Percentiles rank a stretch among this genome's conserved stretches.
Evolutionary conservation across 2,113 vertebrate genomes (phyloP).

Genomic region (Alligator sinensis): DNA sequence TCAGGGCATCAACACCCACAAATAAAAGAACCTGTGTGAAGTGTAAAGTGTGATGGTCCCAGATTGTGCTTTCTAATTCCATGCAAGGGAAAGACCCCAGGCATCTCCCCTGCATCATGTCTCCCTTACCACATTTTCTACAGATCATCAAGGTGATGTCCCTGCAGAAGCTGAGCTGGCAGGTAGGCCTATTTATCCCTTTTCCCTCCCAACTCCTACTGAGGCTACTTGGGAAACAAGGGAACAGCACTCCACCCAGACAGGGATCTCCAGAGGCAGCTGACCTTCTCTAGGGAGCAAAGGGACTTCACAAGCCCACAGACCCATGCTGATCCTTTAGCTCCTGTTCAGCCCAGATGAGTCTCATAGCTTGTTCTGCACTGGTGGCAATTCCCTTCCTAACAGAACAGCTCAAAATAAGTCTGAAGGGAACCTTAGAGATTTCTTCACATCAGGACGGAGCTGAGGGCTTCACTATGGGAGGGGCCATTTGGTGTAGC

Average conservation of each 20-base stretch:
- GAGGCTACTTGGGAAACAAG: too few species aligned
- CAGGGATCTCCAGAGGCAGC: too few species aligned
- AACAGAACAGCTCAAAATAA: neutral
- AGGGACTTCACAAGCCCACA: too few species aligned
- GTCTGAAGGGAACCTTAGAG: neutral
- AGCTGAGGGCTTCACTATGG: neutral
- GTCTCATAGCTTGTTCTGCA: neutral
- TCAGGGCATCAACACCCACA: neutral
- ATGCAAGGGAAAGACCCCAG: neutral
- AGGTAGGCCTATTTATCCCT: too few species aligned
- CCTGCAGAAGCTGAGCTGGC: too few species aligned
- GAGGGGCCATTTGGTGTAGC: neutral
- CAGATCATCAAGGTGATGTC: too few species aligned
- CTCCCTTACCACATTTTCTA: neutral
- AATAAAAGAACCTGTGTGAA: neutral
- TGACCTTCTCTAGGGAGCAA: too few species aligned
- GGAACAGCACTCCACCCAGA: too few species aligned
- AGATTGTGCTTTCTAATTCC: neutral
- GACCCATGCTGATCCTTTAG: too few species aligned
- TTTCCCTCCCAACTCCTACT: too few species aligned
- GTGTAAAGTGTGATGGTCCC: neutral
- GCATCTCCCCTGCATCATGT: too few species aligned
- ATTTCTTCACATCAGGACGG: neutral
- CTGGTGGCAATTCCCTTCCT: neutral
- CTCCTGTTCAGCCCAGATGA: neutral